These are phyloP conservation scores for Aradus depressus DNA, from an alignment of 2,888 invertebrate genomes.

Conservation along the genomic window DNA sequence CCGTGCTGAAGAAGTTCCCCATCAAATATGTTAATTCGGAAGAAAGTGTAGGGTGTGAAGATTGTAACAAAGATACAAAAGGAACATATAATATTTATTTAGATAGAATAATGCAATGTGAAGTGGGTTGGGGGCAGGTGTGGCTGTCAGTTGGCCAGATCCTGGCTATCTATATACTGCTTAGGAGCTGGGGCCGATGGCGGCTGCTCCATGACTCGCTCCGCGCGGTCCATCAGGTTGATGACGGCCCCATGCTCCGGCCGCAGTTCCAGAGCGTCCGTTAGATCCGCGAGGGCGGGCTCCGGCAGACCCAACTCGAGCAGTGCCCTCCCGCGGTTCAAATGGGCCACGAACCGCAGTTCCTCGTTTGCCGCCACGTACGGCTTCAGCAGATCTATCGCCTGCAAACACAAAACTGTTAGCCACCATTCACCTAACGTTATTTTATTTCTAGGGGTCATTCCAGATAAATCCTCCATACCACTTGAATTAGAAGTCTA, in stretches of 20 bases:
- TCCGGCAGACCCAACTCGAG: slow-evolving; percentile 54
- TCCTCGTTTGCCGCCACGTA: slow-evolving; percentile 57
- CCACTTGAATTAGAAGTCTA: background rate
- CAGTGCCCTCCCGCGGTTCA: slow-evolving; percentile 61
- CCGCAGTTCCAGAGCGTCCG: slow-evolving; percentile 55
- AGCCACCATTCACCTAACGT: no score
- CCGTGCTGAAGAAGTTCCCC: no score
- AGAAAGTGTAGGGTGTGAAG: no score
- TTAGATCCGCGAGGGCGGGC: slow-evolving; percentile 63
- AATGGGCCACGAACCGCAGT: slow-evolving; percentile 60
- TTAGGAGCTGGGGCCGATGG: no score
- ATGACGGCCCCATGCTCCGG: slow-evolving; percentile 42
- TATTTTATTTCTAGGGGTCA: background rate
- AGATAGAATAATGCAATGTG: no score
- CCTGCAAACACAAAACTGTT: slow-evolving; percentile 42
- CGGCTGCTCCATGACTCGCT: no score
- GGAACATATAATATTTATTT: no score
- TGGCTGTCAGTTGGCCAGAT: no score
- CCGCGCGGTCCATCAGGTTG: slow-evolving; percentile 22
- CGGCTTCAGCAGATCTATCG: slow-evolving; percentile 63
- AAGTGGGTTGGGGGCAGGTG: no score
- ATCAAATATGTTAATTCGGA: no score
- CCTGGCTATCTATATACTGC: no score
- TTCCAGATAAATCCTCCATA: slow-evolving; percentile 3
- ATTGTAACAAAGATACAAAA: no score